Conservation (phyloP, 2,113 vertebrate genomes). For the Cranoglanis bouderius region DNA sequence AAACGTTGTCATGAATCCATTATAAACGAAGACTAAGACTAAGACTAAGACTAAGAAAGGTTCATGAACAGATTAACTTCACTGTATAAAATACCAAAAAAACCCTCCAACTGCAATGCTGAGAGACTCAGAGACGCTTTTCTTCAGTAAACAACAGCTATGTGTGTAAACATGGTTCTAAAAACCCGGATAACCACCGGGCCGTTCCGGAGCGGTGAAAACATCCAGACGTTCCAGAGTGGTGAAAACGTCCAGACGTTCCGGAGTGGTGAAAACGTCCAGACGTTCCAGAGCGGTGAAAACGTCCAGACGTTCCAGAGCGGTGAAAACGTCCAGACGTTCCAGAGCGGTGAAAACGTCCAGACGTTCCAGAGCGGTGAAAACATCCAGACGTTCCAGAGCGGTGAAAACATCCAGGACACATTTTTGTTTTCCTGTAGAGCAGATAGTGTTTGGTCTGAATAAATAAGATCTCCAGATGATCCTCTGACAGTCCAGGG, state of each 20-base stretch:
- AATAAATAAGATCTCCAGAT: no score
- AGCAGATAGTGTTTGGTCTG: neutral
- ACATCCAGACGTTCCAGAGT: no score
- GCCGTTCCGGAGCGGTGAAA: neutral
- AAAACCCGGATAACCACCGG: no score
- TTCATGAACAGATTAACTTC: neutral
- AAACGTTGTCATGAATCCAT: conserved; percentile 14
- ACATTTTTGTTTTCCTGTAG: neutral
- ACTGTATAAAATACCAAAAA: neutral
- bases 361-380: neutral
- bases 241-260: no score
- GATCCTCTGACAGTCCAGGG: neutral
- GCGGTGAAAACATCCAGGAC: no score
- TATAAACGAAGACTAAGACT: neutral
- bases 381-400: neutral
- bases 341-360: no score
- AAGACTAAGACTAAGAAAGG: no score
- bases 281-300: no score
- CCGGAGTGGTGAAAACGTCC: no score
- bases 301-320: no score
- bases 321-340: no score
- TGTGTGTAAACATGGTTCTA: neutral
- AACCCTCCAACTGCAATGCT: neutral
- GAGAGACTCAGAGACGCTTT: neutral
- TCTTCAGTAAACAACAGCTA: neutral